phyloP scores from a whole-genome alignment of 2,113 vertebrate species.

The Paralichthys olivaceus region DNA sequence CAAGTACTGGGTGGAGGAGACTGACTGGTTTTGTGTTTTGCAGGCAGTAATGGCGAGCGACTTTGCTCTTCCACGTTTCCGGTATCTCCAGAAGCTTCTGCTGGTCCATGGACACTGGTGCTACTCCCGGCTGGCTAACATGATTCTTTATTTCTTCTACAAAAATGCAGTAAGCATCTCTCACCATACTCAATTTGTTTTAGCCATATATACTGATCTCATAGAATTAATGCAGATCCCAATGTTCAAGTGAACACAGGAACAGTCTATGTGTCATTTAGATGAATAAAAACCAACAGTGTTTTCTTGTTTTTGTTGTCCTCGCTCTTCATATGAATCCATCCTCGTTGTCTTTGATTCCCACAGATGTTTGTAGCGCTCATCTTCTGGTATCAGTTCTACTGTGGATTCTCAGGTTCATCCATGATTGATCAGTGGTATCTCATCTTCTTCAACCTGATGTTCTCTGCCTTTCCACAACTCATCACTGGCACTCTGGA shows the following conservation, averaged over 20 bases:
- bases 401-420: slow-evolving; percentile 96
- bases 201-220: no score
- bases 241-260: neutral
- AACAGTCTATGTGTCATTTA: neutral
- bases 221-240: neutral
- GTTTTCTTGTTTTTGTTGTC: neutral
- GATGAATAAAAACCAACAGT: neutral
- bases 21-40: slow-evolving; percentile 45
- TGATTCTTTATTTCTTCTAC: slow-evolving; percentile 99
- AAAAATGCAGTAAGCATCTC: slow-evolving; percentile 92
- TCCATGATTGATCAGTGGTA: slow-evolving; percentile 99
- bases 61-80: slow-evolving; percentile 94
- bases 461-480: slow-evolving; percentile 98
- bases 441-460: slow-evolving; percentile 97
- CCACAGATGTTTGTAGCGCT: slow-evolving; percentile 96
- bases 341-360: neutral
- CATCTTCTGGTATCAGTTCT: slow-evolving; percentile 99
- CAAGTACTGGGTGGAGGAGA: neutral
- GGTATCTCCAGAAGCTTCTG: slow-evolving; percentile 92
- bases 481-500: slow-evolving; percentile 96
- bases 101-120: slow-evolving; percentile 98
- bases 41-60: slow-evolving; percentile 99
- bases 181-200: neutral
- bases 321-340: neutral
- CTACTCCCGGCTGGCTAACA: slow-evolving; percentile 96